These are phyloP conservation scores for Papilio machaon DNA, from an alignment of 1,140 invertebrate species.

Conservation along the genomic window DNA sequence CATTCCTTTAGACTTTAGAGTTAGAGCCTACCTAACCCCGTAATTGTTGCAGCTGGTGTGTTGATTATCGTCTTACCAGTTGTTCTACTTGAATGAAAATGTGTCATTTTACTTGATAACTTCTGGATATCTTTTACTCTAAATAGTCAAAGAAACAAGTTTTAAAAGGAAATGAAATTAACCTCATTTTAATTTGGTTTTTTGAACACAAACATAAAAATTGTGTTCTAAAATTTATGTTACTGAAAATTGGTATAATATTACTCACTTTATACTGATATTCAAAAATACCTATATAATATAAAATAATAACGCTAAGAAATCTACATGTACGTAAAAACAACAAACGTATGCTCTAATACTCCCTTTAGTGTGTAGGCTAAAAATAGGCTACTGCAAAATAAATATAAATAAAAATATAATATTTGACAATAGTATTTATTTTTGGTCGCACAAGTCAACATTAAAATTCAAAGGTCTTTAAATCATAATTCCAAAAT, in stretches of 20 bases:
- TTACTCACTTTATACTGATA: background rate
- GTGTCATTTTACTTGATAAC: background rate
- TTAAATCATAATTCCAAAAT: constrained; percentile 8
- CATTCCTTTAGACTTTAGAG: constrained; percentile 11
- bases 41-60: background rate
- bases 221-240: too few relatives aligned
- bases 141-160: background rate
- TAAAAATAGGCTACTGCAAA: background rate
- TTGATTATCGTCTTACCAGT: background rate
- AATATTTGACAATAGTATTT: constrained; percentile 15
- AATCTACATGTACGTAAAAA: background rate
- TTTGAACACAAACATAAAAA: background rate
- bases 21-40: background rate
- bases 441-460: constrained; percentile 4
- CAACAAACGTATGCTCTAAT: constrained; percentile 9
- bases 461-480: constrained; percentile 11
- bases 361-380: background rate
- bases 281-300: background rate
- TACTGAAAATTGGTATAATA: too few relatives aligned
- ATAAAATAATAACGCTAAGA: background rate
- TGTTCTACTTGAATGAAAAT: background rate
- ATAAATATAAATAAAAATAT: constrained; percentile 6
- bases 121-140: too few relatives aligned
- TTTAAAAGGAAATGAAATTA: background rate
- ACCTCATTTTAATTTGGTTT: too few relatives aligned